Evolutionary conservation across 2,797 vertebrate genomes (phyloP).

Genomic region (Paedocypris micromegethes): DNA sequence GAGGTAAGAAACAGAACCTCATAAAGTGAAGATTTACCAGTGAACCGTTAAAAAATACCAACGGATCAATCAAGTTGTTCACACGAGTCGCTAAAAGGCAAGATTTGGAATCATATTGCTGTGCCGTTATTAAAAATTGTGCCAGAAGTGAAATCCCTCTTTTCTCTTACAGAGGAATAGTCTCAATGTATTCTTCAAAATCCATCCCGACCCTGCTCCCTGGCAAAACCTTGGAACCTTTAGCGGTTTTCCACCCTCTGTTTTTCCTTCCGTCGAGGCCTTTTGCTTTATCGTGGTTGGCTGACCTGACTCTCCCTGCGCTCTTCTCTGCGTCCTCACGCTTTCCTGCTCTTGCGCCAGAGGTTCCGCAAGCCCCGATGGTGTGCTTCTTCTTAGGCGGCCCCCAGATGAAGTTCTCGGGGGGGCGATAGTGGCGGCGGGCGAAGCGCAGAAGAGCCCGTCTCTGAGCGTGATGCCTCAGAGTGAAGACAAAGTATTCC

Average conservation of each 20-base stretch:
- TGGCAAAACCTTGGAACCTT: conserved; percentile 30
- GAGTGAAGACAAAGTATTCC: conserved; percentile 94
- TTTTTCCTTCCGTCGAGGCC: conserved; percentile 42
- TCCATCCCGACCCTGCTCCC: conserved; percentile 41
- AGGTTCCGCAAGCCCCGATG: conserved; percentile 25
- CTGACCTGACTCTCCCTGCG: conserved; percentile 27
- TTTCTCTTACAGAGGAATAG: conserved; percentile 51
- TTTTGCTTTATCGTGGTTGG: conserved; percentile 42
- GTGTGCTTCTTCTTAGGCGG: conserved; percentile 67
- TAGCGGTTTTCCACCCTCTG: conserved; percentile 36
- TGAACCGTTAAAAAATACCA: conserved; percentile 9
- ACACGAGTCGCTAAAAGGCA: conserved; percentile 38
- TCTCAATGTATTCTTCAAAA: conserved; percentile 54
- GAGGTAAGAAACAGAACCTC: conserved; percentile 17
- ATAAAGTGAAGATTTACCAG: neutral
- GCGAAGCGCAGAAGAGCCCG: conserved; percentile 86
- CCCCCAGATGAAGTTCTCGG: conserved; percentile 93
- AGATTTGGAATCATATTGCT: conserved; percentile 57
- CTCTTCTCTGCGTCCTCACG: conserved; percentile 47
- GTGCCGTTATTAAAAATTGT: conserved; percentile 2
- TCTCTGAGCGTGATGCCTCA: conserved; percentile 82
- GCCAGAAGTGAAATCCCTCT: neutral
- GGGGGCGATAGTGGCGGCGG: conserved; percentile 79
- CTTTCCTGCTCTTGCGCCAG: conserved; percentile 59
- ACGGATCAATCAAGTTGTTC: conserved; percentile 33